phyloP scores from a whole-genome alignment of 2,113 vertebrate genomes.

The Crotalus tigris region DNA sequence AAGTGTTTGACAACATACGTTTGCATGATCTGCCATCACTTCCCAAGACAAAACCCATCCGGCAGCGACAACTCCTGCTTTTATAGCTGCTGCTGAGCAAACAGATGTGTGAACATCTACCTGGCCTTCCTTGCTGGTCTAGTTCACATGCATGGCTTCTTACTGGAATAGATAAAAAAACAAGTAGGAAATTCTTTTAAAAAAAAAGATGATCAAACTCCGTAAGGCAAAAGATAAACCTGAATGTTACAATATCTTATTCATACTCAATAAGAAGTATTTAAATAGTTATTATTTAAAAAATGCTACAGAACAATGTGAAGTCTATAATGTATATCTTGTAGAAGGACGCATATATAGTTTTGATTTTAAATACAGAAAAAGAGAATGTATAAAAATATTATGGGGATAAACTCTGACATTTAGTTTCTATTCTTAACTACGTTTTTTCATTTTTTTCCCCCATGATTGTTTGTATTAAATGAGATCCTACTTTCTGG shows the following conservation, averaged over 20 bases:
- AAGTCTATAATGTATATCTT: not conserved
- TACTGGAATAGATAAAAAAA: constrained; percentile 71
- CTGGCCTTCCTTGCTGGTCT: constrained; percentile 80
- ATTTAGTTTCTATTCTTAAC: not conserved
- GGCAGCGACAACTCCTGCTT: constrained; percentile 90
- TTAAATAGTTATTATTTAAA: not conserved
- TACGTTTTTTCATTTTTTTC: not conserved
- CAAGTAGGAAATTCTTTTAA: constrained; percentile 27
- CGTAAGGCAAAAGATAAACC: constrained; percentile 3
- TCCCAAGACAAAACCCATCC: constrained; percentile 85
- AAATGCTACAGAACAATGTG: not conserved
- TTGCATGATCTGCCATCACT: constrained; percentile 91
- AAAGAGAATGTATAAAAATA: not conserved
- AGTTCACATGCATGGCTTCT: constrained; percentile 88
- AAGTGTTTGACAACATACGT: constrained; percentile 81
- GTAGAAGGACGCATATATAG: not conserved
- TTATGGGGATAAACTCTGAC: not conserved
- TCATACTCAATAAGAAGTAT: no score
- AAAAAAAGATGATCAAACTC: not conserved
- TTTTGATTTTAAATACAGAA: not conserved
- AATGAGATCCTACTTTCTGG: not conserved
- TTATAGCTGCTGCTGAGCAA: constrained; percentile 93
- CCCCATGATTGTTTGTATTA: not conserved
- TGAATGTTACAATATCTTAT: not conserved
- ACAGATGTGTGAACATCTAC: constrained; percentile 92